phyloP scores from a whole-genome alignment of 2,888 invertebrate genomes.

The Drosophila neonasuta region DNA sequence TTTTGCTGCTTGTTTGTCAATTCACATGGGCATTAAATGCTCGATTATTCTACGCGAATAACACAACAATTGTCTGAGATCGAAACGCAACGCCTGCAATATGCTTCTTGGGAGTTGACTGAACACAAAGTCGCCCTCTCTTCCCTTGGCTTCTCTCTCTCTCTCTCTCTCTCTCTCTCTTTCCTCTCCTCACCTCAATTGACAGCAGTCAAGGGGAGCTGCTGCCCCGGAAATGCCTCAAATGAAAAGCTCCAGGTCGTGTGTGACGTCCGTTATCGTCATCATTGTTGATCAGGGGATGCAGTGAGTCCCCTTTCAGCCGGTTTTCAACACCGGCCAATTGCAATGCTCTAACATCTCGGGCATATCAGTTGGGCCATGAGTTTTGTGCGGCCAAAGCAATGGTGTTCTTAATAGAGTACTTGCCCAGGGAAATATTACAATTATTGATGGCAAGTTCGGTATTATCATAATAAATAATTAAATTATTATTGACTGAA shows the following conservation, averaged over 20 bases:
- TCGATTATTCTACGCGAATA: slow-evolving; percentile 38
- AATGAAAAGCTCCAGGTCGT: slow-evolving; percentile 15
- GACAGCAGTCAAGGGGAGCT: slow-evolving; percentile 8
- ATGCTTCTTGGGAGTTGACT: slow-evolving; percentile 55
- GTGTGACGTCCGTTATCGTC: slow-evolving; percentile 1
- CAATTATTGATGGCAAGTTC: neutral
- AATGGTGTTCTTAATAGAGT: neutral
- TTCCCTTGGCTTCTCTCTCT: neutral
- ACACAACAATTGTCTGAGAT: slow-evolving; percentile 45
- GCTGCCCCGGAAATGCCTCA: slow-evolving; percentile 47
- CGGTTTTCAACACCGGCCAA: slow-evolving; percentile 27
- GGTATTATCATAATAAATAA: neutral
- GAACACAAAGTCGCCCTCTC: neutral
- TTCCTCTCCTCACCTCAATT: neutral
- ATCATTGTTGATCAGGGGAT: neutral
- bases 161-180: neutral
- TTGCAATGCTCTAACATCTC: slow-evolving; percentile 1
- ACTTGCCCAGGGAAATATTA: neutral
- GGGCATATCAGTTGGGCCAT: slow-evolving; percentile 8
- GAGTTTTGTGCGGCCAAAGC: neutral
- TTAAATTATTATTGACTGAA: neutral
- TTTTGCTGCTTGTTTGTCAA: slow-evolving; percentile 26
- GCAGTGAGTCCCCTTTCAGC: slow-evolving; percentile 44
- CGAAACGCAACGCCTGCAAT: slow-evolving; percentile 39
- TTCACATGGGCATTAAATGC: slow-evolving; percentile 42